A percentile compares a stretch with the other conserved stretches of the same genome.
Conservation (phyloP, 2,797 vertebrate species). For the Neoniphon sammara region DNA sequence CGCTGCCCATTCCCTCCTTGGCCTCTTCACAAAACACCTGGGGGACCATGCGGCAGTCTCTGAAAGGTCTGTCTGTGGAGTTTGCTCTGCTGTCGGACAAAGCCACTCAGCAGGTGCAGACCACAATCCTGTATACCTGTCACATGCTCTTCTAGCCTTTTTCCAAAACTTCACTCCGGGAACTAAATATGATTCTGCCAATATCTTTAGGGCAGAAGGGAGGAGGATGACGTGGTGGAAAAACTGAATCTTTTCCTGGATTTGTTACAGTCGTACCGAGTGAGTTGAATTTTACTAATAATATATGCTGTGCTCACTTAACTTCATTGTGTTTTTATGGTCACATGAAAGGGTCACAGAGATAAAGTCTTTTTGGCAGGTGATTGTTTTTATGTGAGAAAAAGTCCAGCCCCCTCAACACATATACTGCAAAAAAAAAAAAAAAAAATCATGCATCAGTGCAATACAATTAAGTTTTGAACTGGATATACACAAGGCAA, state of each 20-base stretch:
- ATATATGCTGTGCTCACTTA: neutral
- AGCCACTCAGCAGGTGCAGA: conserved; percentile 91
- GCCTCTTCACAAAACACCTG: conserved; percentile 89
- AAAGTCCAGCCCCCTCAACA: neutral
- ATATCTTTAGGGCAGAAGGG: conserved; percentile 89
- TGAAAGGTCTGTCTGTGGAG: conserved; percentile 94
- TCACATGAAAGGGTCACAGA: neutral
- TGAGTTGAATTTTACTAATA: conserved; percentile 74
- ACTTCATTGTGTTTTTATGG: neutral
- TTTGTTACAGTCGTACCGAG: conserved; percentile 96
- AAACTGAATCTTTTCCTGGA: conserved; percentile 97
- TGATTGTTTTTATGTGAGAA: neutral
- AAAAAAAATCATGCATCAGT: neutral
- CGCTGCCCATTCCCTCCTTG: conserved; percentile 88
- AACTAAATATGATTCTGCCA: conserved; percentile 52
- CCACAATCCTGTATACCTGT: conserved; percentile 14
- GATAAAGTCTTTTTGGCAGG: neutral
- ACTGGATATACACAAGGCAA: neutral
- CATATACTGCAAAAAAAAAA: neutral
- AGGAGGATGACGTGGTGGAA: conserved; percentile 97
- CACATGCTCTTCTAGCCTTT: conserved; percentile 32
- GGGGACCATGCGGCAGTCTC: conserved; percentile 89
- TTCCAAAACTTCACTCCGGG: conserved; percentile 22
- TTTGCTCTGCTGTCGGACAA: conserved; percentile 94
- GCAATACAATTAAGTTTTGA: neutral